Evolutionary conservation across 2,888 invertebrate species (phyloP), one percentile per base, ranked within the genome.

Genomic region (Ernsta delagoae): DNA sequence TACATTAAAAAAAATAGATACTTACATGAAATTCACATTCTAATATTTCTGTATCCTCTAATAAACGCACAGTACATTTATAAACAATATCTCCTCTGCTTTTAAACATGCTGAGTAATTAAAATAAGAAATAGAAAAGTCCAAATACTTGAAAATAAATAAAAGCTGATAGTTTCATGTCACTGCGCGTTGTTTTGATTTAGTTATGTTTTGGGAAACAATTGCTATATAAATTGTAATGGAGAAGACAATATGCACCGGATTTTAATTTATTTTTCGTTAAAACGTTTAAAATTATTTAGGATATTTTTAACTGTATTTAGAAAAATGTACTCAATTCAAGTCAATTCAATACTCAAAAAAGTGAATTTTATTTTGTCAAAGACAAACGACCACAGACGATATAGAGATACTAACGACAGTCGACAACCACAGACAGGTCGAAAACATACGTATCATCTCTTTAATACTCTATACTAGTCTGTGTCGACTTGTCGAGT

Each of bases 11-110:
- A 24, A 57, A 56, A 43, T 31, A 56, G 24, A 43, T 56, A 90
- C 93, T 88, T 75, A 93, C 93, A 78, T 97, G 98, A 94, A 98
- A 98, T 95, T 98, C 98, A 89, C 97, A 98, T 94, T 98, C 97
- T 84, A 98, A 94, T 83, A 98, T 96, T 94, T 98, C 98, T 77
- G 97, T 96, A 93, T 98, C 98, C 92, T 98, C 98, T 82, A 98
- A 94, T 75, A 98, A 95, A 82, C 98, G 95, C 80, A 98, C 97
- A 79, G 98, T 98, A 89, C 97, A 97, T 94, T 97, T 97, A 93
- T 96, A 96, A 90, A 96, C 96, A 92, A 96, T 95, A 94, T 97
- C 97, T 92, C 96, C 96, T 92, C 96, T 96, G 84, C 94, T 95
- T 85, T 91, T 94, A 79, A 95, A 94, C 95, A 95, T 95, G 64